phyloP scores from a whole-genome alignment of 2,113 vertebrate species.

The Drymodes brunneopygia region DNA sequence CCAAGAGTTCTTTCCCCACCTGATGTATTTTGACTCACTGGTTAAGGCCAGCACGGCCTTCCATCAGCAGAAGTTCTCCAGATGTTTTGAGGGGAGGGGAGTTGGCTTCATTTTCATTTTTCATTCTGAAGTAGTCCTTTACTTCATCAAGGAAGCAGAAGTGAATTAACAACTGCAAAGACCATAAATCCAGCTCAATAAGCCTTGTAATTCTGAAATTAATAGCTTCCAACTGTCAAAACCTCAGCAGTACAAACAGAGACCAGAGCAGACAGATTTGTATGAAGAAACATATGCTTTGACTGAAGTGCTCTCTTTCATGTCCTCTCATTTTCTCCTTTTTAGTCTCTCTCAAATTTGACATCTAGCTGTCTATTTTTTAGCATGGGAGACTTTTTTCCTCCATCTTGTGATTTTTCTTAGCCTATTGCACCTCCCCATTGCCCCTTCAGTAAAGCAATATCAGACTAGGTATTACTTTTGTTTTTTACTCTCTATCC shows the following conservation, averaged over 20 bases:
- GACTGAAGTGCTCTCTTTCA: background rate
- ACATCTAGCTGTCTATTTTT: background rate
- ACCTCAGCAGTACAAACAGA: background rate
- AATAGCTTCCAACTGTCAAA: slow-evolving; percentile 36
- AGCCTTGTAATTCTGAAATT: slow-evolving; percentile 35
- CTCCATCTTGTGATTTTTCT: background rate
- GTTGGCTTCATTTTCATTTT: background rate
- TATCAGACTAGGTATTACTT: background rate
- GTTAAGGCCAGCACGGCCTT: fast-evolving
- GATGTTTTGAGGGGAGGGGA: background rate
- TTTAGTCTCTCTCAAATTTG: background rate
- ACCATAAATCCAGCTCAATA: slow-evolving; percentile 20
- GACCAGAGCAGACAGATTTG: background rate
- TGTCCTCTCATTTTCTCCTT: background rate
- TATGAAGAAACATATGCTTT: background rate
- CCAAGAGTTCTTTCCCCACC: fast-evolving
- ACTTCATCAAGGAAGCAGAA: slow-evolving; percentile 3
- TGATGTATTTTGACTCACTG: background rate
- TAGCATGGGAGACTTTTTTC: background rate
- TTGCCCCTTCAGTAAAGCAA: background rate
- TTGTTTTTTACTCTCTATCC: background rate
- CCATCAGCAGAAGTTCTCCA: background rate
- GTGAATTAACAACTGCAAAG: background rate
- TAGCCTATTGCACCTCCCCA: fast-evolving
- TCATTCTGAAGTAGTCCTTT: background rate